Evolutionary conservation across 2,113 vertebrate species (phyloP).

Genomic region (Chrysochloris asiatica): DNA sequence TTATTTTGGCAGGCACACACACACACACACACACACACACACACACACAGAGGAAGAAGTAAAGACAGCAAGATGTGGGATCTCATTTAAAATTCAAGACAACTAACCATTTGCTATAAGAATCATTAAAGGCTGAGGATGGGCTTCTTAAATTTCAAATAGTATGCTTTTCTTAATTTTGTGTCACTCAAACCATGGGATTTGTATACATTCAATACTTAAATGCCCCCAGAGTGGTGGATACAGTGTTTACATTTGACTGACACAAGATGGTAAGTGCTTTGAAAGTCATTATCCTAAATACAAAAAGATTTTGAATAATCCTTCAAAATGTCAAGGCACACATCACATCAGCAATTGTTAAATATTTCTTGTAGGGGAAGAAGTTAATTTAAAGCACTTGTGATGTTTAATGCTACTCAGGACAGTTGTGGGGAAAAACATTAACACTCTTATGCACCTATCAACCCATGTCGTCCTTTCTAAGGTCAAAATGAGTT

Average conservation of each 20-base stretch:
- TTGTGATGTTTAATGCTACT: constrained; percentile 78
- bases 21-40: not conserved
- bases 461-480: not conserved
- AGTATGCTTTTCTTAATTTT: constrained; percentile 41
- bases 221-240: constrained; percentile 76
- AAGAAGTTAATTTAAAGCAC: constrained; percentile 81
- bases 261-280: constrained; percentile 81
- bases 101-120: not conserved
- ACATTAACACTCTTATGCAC: constrained; percentile 60
- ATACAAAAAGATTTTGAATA: constrained; percentile 85
- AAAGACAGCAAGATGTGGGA: not conserved
- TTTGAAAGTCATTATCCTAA: constrained; percentile 85
- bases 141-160: not conserved
- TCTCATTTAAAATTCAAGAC: constrained; percentile 4
- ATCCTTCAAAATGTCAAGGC: constrained; percentile 83
- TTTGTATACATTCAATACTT: constrained; percentile 80
- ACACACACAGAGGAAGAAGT: not conserved
- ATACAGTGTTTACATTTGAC: constrained; percentile 81
- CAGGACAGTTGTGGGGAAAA: constrained; percentile 43
- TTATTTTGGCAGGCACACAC: not conserved
- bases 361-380: constrained; percentile 82
- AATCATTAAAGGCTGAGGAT: not conserved
- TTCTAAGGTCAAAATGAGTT: constrained; percentile 42
- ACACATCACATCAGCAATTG: constrained; percentile 80
- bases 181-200: constrained; percentile 58